Conservation (phyloP, 1,140 invertebrate species). For the Hylyphantes graminicola region DNA sequence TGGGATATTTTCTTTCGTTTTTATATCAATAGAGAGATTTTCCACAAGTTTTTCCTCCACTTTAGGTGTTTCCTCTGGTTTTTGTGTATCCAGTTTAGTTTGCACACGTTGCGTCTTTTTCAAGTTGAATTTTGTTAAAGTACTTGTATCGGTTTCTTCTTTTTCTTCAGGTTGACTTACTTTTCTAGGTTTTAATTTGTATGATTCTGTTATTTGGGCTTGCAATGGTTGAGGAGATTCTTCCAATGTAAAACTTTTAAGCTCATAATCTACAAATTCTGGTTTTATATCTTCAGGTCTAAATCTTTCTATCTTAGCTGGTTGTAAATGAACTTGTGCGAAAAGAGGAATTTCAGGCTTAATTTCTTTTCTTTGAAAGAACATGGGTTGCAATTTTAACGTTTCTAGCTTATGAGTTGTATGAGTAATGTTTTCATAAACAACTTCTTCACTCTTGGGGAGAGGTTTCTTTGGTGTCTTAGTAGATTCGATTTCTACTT, state of each 20-base stretch:
- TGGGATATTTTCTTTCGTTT: background rate
- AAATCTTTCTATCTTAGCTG: slow-evolving; percentile 25
- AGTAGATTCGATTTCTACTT: slow-evolving; percentile 28
- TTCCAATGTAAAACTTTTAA: slow-evolving; percentile 16
- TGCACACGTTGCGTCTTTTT: slow-evolving; percentile 19
- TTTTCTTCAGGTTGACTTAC: background rate
- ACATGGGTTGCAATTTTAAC: slow-evolving; percentile 18
- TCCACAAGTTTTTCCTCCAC: background rate
- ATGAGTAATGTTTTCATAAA: slow-evolving; percentile 29
- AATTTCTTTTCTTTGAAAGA: slow-evolving; percentile 18
- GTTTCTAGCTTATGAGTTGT: slow-evolving; percentile 1
- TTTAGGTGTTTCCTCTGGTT: background rate
- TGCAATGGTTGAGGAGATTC: slow-evolving; percentile 2
- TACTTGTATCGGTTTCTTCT: background rate
- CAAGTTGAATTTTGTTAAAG: slow-evolving; percentile 10
- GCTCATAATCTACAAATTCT: slow-evolving; percentile 42
- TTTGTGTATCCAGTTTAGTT: slow-evolving; percentile 2
- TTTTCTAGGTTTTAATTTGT: slow-evolving; percentile 12
- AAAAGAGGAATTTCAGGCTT: slow-evolving; percentile 15
- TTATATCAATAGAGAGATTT: background rate
- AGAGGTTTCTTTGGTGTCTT: background rate
- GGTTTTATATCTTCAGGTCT: slow-evolving; percentile 45
- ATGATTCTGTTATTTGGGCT: background rate
- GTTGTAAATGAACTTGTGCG: background rate
- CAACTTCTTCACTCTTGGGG: background rate